phyloP scores from a whole-genome alignment of 2,888 invertebrate species.

The Phorcus lineatus region DNA sequence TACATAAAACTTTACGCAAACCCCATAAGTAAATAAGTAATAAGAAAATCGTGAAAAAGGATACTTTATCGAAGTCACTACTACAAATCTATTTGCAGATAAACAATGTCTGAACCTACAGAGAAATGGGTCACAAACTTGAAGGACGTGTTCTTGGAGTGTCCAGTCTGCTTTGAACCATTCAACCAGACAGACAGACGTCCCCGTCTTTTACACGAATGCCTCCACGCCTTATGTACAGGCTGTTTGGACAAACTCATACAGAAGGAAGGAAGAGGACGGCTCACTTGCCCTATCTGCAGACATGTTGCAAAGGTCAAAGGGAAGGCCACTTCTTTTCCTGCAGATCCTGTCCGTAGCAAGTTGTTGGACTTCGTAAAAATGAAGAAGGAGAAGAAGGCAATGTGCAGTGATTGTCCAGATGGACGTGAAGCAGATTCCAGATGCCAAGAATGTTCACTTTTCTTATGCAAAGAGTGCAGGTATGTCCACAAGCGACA shows the following conservation, averaged over 20 bases:
- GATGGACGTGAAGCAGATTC: not conserved
- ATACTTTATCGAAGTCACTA: too few relatives aligned
- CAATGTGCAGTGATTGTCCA: not conserved
- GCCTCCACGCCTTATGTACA: not conserved
- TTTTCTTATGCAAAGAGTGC: not conserved
- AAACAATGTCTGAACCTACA: not conserved
- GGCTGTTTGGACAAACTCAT: not conserved
- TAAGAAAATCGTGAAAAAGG: too few relatives aligned
- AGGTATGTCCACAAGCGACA: not conserved
- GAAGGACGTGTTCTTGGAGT: not conserved
- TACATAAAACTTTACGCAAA: too few relatives aligned
- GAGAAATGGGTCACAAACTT: not conserved
- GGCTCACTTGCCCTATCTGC: not conserved
- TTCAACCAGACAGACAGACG: constrained; percentile 6
- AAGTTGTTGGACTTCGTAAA: not conserved
- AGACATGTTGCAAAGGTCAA: not conserved
- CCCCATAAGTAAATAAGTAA: too few relatives aligned
- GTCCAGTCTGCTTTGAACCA: not conserved
- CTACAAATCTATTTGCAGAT: too few relatives aligned
- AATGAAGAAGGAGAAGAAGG: not conserved
- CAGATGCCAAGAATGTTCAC: not conserved
- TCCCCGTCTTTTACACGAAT: not conserved
- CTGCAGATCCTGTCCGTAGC: not conserved
- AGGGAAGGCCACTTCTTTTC: not conserved
- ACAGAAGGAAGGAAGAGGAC: not conserved